Evolutionary conservation across 1,140 invertebrate species (phyloP), one percentile per base, ranked within the genome.

Genomic region (Drosophila virilis): DNA sequence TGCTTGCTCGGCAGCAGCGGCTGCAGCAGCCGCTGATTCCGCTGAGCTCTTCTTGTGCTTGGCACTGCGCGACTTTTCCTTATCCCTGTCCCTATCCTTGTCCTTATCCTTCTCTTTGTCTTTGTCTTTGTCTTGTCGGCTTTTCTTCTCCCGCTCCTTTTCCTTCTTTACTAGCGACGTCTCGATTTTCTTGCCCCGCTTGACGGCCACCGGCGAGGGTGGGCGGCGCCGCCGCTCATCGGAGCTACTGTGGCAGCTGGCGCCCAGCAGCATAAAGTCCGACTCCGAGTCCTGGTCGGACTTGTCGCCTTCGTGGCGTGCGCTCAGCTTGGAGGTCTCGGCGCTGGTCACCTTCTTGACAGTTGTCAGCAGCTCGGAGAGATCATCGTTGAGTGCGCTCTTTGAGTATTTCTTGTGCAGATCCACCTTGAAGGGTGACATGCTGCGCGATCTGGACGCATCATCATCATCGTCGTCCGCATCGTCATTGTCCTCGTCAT

Each of bases 401-500:
- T 92, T 92, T 48, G 91, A 92, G 88, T 92, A 92, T 91, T 92
- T 92, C 55, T 92, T 92, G 68, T 92, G 91, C 32, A 92, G 80
- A 92, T 92, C 91, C 65, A 92, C 91, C 58, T 92, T 92, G 32
- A 92, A 92, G 6, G 91, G 91, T 2, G 91, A 92, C 88, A 91
- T 91, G 61, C 91, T 91, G 38, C 88, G 82, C 10, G 80, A 89
- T 35, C 79, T 15, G 1, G 77, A 77, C 35, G 54, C 73, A 71
- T 78, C 77, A 10, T 78, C 81, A 33, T 84, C 74, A 13, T 76
- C 79, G 8, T 76, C 75, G 8, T 72, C 74, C 13, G 59, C 52
- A 8, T 69, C 60, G 8, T 66, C 73, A 10, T 79, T 68, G 1
- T 78, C 76, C 10, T 76, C 75, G 8, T 70, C 69, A 28, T 60